Evolutionary conservation across 2,113 vertebrate genomes (phyloP).

Genomic region (Neodon shergylaensis): DNA sequence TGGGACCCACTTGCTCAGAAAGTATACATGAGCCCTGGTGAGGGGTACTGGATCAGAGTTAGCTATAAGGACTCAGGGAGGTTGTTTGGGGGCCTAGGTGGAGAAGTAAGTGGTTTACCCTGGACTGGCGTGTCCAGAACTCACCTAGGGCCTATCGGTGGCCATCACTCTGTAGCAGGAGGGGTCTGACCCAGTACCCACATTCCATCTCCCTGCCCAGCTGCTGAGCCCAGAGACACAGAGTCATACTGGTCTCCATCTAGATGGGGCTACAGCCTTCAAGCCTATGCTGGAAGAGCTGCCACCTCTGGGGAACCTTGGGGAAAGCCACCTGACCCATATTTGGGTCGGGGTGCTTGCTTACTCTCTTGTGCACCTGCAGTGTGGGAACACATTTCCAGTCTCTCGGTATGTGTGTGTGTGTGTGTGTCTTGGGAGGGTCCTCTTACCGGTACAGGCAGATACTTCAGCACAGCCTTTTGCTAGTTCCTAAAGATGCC

Average conservation of each 20-base stretch:
- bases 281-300: background rate
- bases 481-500: background rate
- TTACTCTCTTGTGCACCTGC: background rate
- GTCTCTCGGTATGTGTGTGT: background rate
- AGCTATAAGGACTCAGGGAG: background rate
- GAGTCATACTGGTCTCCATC: background rate
- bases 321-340: background rate
- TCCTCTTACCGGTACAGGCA: no score
- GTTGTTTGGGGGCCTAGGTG: background rate
- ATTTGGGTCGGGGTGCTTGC: no score
- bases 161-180: background rate
- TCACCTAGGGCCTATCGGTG: background rate
- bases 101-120: background rate
- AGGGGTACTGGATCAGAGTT: rapidly evolving
- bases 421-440: no score
- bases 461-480: background rate
- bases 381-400: background rate
- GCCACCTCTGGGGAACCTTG: background rate
- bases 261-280: background rate
- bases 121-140: background rate
- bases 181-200: no score
- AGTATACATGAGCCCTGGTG: rapidly evolving
- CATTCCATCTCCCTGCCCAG: background rate
- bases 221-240: background rate
- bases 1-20: background rate